Conservation (phyloP, 2,113 vertebrate genomes). For the Camelus bactrianus region DNA sequence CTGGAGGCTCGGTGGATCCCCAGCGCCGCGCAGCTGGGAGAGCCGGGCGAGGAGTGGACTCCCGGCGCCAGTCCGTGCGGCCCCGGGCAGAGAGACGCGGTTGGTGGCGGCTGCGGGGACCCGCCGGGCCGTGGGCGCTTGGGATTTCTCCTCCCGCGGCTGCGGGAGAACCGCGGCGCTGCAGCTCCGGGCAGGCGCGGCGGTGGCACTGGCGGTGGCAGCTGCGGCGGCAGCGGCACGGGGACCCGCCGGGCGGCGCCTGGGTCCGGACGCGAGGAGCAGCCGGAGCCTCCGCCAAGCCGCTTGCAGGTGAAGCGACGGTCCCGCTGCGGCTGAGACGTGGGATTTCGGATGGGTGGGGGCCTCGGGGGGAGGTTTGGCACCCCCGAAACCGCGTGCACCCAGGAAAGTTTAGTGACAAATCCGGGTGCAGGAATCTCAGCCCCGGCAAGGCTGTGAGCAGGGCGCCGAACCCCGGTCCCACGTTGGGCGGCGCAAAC, state of each 20-base stretch:
- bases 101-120: slow-evolving; percentile 17
- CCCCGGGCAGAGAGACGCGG: background rate
- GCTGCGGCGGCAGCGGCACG: background rate
- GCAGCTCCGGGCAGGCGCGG: slow-evolving; percentile 34
- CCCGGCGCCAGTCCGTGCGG: background rate
- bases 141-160: background rate
- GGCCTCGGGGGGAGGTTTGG: background rate
- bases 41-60: background rate
- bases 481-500: slow-evolving; percentile 33
- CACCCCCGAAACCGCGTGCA: background rate
- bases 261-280: background rate
- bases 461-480: background rate
- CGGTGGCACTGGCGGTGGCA: background rate
- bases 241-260: slow-evolving; percentile 63
- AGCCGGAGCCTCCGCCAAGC: background rate
- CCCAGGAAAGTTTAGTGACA: slow-evolving; percentile 75
- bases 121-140: background rate
- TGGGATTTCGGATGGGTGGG: background rate
- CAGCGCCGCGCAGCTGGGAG: background rate
- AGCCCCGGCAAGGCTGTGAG: background rate
- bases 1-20: slow-evolving; percentile 56
- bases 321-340: background rate
- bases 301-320: slow-evolving; percentile 63
- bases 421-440: background rate
- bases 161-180: background rate